A percentile compares a stretch with the other conserved stretches of the same genome.
These are phyloP conservation scores for Cyclargus thomasi DNA, from an alignment of 1,140 invertebrate species.

Conservation along the genomic window DNA sequence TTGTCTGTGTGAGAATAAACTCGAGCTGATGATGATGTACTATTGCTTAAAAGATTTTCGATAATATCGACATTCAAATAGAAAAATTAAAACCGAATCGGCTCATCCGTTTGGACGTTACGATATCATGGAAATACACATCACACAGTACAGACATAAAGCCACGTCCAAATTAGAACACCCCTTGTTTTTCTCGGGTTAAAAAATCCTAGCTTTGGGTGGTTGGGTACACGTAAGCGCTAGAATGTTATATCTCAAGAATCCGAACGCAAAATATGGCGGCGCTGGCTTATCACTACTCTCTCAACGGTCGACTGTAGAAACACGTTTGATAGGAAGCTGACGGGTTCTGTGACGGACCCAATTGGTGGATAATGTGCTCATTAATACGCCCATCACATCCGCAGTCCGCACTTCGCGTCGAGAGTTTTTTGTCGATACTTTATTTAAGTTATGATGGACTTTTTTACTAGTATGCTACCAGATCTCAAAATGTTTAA, in stretches of 20 bases:
- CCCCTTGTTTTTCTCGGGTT: no score
- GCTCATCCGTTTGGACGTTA: no score
- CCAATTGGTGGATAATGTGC: not conserved
- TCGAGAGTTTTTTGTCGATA: not conserved
- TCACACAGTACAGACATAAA: no score
- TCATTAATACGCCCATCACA: slow-evolving; percentile 5
- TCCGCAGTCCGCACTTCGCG: not conserved
- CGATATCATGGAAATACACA: no score
- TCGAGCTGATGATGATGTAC: no score
- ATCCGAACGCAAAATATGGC: slow-evolving; percentile 2
- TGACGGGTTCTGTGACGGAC: not conserved
- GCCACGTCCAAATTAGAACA: no score
- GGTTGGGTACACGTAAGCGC: not conserved
- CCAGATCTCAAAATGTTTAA: no score
- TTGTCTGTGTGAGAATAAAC: no score
- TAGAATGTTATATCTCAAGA: no score
- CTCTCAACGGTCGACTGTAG: not conserved
- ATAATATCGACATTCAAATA: no score
- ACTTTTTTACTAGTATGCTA: not conserved
- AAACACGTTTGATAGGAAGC: slow-evolving; percentile 12
- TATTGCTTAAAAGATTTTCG: no score
- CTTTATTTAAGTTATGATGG: not conserved
- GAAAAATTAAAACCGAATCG: no score
- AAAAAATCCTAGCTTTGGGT: not conserved
- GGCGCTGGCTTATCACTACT: not conserved